Evolutionary conservation across 92 coral and sea anemone species (phyloP), one percentile per base, ranked within the genome.

Genomic region (Siderastrea siderea): DNA sequence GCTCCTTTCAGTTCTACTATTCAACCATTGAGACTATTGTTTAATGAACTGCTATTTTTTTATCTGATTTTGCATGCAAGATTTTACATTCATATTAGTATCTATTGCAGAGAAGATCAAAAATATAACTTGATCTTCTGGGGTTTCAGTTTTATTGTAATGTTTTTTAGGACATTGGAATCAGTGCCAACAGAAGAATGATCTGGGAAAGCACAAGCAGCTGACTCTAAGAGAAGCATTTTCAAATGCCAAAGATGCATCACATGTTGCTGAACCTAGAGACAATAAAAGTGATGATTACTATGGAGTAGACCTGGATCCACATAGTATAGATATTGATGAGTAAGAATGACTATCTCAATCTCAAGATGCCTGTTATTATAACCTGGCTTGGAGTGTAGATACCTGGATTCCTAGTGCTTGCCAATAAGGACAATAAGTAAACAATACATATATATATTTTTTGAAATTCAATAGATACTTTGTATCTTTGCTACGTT

Each of bases 161-260:
- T 44, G 38, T 46, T 67, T 72, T 73, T 47, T 47, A 84, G 87
- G 87, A 73, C 87, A 84, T 38, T 73, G 87, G 80, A 84, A 84
- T 52, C 46, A 65, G 51, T 84, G 87, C 71, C 60, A 84, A 71
- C 65, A 84, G 79, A 81, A 68, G 59, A 71, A 67, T 69, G 67
- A 63, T 73, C 15, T 71, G 47, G 50, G 74, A 73, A 73, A 61
- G 8, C 80, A 73, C 68, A 67, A 67, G 71, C 87, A 84, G 87
- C 68, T 71, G 70, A 57, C 68, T 59, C 54, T 83, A 66, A 69
- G 52, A 49, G 79, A 44, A 83, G 63, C 87, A 68, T 83, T 83
- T 83, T 53, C 77, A 83, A 68, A 69, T 68, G 79, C 62, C 67
- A 69, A 83, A 60, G 67, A 83, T 50, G 87, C 77, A 49, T 53